Evolutionary conservation across 2,113 vertebrate species (phyloP), one percentile per base, ranked within the genome.

Genomic region (Malurus melanocephalus): DNA sequence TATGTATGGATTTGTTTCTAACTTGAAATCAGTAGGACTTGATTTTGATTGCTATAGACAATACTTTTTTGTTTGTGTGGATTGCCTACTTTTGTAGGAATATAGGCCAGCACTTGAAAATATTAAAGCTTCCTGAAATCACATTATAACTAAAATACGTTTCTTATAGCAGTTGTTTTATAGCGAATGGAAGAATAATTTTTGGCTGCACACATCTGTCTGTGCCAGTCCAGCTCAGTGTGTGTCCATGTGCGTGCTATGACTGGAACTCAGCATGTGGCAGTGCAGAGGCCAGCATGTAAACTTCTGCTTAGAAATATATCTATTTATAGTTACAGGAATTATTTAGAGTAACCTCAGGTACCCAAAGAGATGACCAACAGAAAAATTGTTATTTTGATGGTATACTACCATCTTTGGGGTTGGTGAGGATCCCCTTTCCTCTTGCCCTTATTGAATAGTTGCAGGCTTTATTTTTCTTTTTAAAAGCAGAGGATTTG

Each of bases 141-240:
- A 3, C 7, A 2, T 57, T 45, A 5, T 4, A 71, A 81, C 49
- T 55, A 27, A 67, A 71, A 15, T 0, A 4, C 2, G 0, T 32
- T 23, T 57, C 4, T 48, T 26, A 1, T 0, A 67, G 5, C 1
- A 6, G 28, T 48, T 72, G 1, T 27, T 2, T 52, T 45, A 5
- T 4, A 45, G 28, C 3, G 66, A 46, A 17, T 28, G 13, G 9
- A 57, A 61, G 8, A 40, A 46, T 45, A 11, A 9, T 5, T 76
- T 77, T 32, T 85, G 38, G 6, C 22, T 73, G 42, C 4, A 5
- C 20, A 1, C 12, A 30, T 55, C 8, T 3, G 2, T 38, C 1
- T 71, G 16, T 26, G n/a, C 27, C 28, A 74, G 9, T 23, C 10
- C 6, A 56, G 38, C 11, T 42, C 0, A 8, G 24, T 40, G 17